A percentile compares a stretch with the other conserved stretches of the same genome.
Conservation (phyloP, 2,113 vertebrate genomes). For the Theristicus caerulescens region DNA sequence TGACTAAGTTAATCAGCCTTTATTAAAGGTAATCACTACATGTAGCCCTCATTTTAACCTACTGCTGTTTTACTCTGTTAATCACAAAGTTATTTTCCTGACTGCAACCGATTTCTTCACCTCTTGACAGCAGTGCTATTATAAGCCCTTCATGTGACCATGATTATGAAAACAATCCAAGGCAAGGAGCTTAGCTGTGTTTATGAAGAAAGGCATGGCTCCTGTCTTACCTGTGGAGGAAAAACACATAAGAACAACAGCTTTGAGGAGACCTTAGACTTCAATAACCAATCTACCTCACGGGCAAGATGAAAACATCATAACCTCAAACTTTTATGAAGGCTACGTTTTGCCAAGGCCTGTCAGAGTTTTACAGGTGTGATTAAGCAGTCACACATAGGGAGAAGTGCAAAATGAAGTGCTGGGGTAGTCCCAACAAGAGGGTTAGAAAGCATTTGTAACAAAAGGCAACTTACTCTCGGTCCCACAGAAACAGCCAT, state of each 20-base stretch:
- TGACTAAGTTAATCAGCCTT: neutral
- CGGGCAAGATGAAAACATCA: neutral
- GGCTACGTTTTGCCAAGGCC: neutral
- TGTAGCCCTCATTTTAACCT: neutral
- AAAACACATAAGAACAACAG: neutral
- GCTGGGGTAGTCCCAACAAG: neutral
- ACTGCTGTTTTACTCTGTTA: neutral
- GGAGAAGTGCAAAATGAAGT: neutral
- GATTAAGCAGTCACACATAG: neutral
- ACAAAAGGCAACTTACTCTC: conserved; percentile 55
- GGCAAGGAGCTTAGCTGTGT: neutral
- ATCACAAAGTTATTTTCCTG: neutral
- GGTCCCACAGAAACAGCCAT: conserved; percentile 72
- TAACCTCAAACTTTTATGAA: neutral
- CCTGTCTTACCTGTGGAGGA: neutral
- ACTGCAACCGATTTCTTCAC: conserved; percentile 16
- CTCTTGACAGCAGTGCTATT: neutral
- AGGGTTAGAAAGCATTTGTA: neutral
- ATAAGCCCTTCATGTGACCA: neutral
- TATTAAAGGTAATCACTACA: conserved; percentile 14
- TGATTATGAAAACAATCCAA: neutral
- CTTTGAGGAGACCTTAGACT: neutral
- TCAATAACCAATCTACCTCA: neutral
- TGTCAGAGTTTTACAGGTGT: neutral
- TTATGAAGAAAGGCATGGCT: neutral